Evolutionary conservation across 2,113 vertebrate genomes (phyloP).

Genomic region (Heliornis fulica): DNA sequence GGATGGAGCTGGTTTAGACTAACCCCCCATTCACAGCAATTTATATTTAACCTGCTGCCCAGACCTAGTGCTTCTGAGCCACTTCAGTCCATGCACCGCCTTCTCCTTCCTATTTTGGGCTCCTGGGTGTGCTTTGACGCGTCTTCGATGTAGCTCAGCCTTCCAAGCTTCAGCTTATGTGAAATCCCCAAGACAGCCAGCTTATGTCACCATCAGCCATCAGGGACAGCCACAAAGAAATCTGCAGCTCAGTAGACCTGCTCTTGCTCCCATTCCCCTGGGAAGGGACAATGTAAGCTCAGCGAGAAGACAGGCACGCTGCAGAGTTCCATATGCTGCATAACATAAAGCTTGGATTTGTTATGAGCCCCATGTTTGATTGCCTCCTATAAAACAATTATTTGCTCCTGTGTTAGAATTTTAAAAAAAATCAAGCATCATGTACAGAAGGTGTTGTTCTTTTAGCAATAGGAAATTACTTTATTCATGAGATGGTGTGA

Average conservation of each 20-base stretch:
- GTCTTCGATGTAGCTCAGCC: neutral
- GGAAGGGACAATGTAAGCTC: neutral
- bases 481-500: neutral
- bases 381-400: neutral
- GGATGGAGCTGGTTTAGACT: neutral
- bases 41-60: conserved; percentile 52
- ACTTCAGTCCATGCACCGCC: neutral
- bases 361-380: neutral
- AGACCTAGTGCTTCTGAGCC: conserved; percentile 14
- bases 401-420: neutral
- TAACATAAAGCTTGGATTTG: neutral
- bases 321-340: fast-evolving
- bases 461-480: neutral
- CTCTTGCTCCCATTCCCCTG: neutral
- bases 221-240: conserved; percentile 38
- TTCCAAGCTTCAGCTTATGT: conserved; percentile 15
- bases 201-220: conserved; percentile 51
- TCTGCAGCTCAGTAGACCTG: neutral
- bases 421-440: neutral
- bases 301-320: neutral
- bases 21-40: neutral
- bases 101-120: conserved; percentile 42
- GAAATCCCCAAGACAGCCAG: conserved; percentile 38
- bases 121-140: conserved; percentile 17
- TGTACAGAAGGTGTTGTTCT: neutral